Evolutionary conservation across 2,797 vertebrate genomes (phyloP), one percentile per base, ranked within the genome.

Genomic region (Bradypodion pumilum): DNA sequence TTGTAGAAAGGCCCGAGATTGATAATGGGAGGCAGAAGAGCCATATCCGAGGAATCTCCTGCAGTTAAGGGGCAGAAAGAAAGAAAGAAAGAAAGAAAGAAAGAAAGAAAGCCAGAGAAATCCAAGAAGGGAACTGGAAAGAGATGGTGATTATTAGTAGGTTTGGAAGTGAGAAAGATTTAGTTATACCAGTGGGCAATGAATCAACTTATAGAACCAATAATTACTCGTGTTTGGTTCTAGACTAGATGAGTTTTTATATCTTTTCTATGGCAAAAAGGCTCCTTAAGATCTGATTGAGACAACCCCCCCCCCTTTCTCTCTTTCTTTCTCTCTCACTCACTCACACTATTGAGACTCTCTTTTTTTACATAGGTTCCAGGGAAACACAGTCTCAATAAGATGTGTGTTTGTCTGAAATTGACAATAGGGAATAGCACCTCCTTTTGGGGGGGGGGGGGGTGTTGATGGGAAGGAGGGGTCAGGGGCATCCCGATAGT

Each of bases 401-500:
- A 74, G 49, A 27, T 59, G 59, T 46, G 44, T 23, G 3, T 80
- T 80, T 80, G 78, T 46, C 68, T 68, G 49, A 29, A 69, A 68
- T 21, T 35, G 7, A 74, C 29, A 46, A 60, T 16, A 29, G 27
- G 46, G 35, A 59, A 29, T 13, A 16, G 37, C 23, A 25, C 7
- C 25, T 62, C 65, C 42, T n/a, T 49, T 49, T 25, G 4, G 27
- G 13, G 42, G 15, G 25, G 40, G 42, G 5, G 32, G n/a, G 25
- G 42, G 27, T 5, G 40, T 21, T 25, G 52, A 25, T 29, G 37
- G 25, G 10, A n/a, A n/a, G 9, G 10, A 16, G 21, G 60, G 37
- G 60, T 85, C 69, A 56, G 60, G 60, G 60, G 27, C 74, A 75
- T 29, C 78, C n/a, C 68, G 75, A 80, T 68, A 80, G n/a, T n/a